These are phyloP conservation scores for Corella eumyota DNA, from an alignment of 23 tunicate genomes.

Conservation along the genomic window DNA sequence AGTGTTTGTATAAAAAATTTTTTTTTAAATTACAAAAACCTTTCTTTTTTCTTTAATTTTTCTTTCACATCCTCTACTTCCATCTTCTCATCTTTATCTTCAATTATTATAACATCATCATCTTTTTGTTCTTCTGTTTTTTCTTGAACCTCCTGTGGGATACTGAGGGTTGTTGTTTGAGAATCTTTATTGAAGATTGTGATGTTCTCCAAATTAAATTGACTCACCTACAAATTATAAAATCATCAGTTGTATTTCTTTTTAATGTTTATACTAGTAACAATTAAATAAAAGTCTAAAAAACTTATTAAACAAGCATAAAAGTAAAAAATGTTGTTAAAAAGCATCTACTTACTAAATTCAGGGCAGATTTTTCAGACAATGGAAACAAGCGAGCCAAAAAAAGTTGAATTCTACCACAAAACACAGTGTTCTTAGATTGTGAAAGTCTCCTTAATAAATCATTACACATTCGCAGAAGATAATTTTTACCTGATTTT, in stretches of 20 bases:
- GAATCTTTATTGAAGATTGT: slow-evolving; percentile 59
- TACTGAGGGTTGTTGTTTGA: background rate
- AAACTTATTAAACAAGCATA: background rate
- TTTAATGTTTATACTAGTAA: background rate
- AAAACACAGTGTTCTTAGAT: slow-evolving; percentile 91
- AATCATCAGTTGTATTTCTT: background rate
- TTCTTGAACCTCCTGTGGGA: background rate
- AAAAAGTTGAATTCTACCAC: slow-evolving; percentile 95
- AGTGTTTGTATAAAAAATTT: too few species aligned
- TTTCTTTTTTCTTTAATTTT: too few species aligned
- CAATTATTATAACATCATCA: slow-evolving; percentile 22
- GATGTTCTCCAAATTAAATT: slow-evolving; percentile 78
- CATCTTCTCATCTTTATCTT: slow-evolving; percentile 12
- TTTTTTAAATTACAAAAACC: too few species aligned
- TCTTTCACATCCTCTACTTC: too few species aligned
- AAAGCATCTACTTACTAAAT: slow-evolving; percentile 48
- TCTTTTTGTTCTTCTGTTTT: slow-evolving; percentile 8
- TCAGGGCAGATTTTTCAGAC: slow-evolving; percentile 91
- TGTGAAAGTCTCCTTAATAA: slow-evolving; percentile 87
- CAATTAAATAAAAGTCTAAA: background rate
- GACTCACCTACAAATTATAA: slow-evolving; percentile 84
- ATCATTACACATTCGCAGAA: slow-evolving; percentile 95
- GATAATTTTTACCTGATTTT: slow-evolving; percentile 83
- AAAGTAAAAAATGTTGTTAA: background rate
- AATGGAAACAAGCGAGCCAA: slow-evolving; percentile 88